A percentile compares a stretch with the other conserved stretches of the same genome.
Evolutionary conservation across 2,797 vertebrate genomes (phyloP).

Genomic region (Phataginus tetradactyla): DNA sequence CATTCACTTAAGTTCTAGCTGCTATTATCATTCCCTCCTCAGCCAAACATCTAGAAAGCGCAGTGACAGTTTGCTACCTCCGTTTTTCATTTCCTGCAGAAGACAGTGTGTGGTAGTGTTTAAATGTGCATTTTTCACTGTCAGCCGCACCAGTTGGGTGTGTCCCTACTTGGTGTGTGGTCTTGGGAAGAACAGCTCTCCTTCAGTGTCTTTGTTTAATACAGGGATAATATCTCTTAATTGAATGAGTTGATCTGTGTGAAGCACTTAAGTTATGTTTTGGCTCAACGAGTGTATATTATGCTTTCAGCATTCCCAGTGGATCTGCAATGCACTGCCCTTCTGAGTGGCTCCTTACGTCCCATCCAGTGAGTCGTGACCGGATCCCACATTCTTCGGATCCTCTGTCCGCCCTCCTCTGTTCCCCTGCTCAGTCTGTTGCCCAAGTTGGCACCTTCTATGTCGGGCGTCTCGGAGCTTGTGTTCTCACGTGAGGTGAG

Average conservation of each 20-base stretch:
- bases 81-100: not conserved
- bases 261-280: not conserved
- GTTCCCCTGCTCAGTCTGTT: not conserved
- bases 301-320: too few species aligned
- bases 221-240: not conserved
- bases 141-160: not conserved
- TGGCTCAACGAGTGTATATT: not conserved
- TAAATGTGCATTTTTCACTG: not conserved
- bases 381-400: not conserved
- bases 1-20: not conserved
- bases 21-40: not conserved
- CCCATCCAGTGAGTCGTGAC: not conserved
- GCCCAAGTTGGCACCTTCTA: not conserved
- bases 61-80: not conserved
- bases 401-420: not conserved
- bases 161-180: not conserved
- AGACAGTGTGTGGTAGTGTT: not conserved
- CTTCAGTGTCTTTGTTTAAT: not conserved
- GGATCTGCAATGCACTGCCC: too few species aligned
- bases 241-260: not conserved
- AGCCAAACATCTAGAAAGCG: not conserved
- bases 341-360: not conserved
- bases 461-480: not conserved
- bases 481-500: not conserved
- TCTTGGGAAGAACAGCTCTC: not conserved